Percentiles rank a stretch among this genome's conserved stretches.
Evolutionary conservation across 30 jellyfish, hydroid and myxozoan species (phyloP).

Genomic region (Aurelia sp.): DNA sequence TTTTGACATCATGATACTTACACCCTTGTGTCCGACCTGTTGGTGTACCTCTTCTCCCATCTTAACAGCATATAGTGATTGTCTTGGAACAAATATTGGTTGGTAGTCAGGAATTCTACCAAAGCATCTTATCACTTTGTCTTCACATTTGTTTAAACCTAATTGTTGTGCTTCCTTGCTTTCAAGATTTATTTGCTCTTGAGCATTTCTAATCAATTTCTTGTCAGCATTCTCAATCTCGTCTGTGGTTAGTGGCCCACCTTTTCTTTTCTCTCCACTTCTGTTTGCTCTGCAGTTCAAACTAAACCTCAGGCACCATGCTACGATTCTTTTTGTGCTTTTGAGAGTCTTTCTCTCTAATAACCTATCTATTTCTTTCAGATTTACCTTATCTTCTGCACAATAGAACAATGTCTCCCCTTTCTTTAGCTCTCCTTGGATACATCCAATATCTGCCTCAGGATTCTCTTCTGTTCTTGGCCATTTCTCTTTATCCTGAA

Average conservation of each 20-base stretch:
- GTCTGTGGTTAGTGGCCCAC: constrained; percentile 2
- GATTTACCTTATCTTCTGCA: neutral
- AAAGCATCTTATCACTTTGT: constrained; percentile 4
- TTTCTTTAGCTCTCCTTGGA: neutral
- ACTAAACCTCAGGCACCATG: too few species aligned
- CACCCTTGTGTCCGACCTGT: constrained; percentile 24
- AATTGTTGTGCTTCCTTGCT: constrained; percentile 37
- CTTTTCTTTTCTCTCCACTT: neutral
- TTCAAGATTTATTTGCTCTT: constrained; percentile 3
- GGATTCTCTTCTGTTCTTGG: neutral
- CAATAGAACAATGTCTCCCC: neutral
- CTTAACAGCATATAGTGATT: constrained; percentile 2
- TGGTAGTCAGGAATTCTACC: constrained; percentile 2
- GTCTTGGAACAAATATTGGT: neutral
- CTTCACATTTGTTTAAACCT: constrained; percentile 16
- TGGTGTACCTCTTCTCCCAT: neutral
- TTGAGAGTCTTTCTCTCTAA: neutral
- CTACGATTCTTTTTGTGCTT: too few species aligned
- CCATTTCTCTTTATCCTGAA: neutral
- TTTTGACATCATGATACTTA: neutral
- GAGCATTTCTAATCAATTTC: neutral
- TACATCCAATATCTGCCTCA: neutral
- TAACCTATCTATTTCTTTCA: neutral
- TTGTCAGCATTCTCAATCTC: neutral
- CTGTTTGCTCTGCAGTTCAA: neutral